Evolutionary conservation across 2,888 invertebrate species (phyloP).

Genomic region (Dasysyrphus tricinctus): DNA sequence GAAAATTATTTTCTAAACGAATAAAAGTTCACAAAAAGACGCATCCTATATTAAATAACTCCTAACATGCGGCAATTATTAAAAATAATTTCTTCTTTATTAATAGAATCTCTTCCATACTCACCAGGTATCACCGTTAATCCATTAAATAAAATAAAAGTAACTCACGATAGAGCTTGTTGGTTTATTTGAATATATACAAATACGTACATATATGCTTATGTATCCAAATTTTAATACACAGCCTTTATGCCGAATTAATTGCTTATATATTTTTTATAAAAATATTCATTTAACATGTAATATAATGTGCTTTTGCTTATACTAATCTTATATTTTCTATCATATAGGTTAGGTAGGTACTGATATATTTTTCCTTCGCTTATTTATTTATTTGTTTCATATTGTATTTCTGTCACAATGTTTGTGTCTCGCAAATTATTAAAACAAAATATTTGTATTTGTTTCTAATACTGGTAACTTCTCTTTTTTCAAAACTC

Average conservation of each 20-base stretch:
- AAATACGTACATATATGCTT: background rate
- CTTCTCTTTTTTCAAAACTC: conserved; percentile 35
- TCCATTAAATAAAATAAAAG: background rate
- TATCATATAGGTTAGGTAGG: conserved; percentile 30
- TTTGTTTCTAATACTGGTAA: conserved; percentile 51
- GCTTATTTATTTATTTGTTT: background rate
- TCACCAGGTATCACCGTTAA: background rate
- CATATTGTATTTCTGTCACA: too few relatives aligned
- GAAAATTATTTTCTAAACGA: too few relatives aligned
- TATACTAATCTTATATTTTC: conserved; percentile 48
- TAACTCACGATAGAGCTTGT: background rate
- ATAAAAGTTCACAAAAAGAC: too few relatives aligned
- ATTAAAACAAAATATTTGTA: conserved; percentile 5
- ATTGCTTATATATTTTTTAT: conserved; percentile 59
- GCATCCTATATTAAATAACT: too few relatives aligned
- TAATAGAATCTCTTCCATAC: background rate
- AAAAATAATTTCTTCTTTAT: too few relatives aligned
- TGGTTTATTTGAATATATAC: conserved; percentile 6
- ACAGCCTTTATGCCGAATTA: conserved; percentile 77
- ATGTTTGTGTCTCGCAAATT: background rate
- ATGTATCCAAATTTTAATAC: conserved; percentile 67
- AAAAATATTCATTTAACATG: conserved; percentile 40
- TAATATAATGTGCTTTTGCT: conserved; percentile 59
- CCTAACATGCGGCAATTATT: too few relatives aligned
- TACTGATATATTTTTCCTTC: conserved; percentile 38